Conservation (phyloP, 2,113 vertebrate genomes). For the Myanophis thanlyinensis region DNA sequence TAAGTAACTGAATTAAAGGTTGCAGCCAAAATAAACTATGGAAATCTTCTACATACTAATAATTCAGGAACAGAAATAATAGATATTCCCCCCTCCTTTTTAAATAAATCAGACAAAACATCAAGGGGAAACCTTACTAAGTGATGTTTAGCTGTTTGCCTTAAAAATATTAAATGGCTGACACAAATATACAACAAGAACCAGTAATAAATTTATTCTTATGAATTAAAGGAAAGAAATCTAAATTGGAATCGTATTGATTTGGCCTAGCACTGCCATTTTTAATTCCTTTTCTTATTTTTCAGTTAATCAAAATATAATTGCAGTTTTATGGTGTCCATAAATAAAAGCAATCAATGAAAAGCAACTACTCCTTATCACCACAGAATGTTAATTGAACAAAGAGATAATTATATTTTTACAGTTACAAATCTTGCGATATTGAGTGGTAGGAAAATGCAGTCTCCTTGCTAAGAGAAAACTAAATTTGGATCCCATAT, state of each 20-base stretch:
- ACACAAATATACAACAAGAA: not conserved
- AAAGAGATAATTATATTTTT: not conserved
- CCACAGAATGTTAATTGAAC: not conserved
- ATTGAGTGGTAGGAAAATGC: not conserved
- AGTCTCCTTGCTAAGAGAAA: not conserved
- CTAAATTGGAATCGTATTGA: not conserved
- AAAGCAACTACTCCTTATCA: not conserved
- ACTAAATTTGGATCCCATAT: not conserved
- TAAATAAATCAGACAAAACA: not conserved
- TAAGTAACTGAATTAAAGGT: not conserved
- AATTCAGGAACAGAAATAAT: not conserved
- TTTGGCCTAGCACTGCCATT: not conserved
- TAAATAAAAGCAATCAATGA: not conserved
- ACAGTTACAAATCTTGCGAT: not conserved
- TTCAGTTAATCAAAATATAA: not conserved
- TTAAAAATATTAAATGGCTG: not conserved
- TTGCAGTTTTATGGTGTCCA: not conserved
- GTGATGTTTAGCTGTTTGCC: not conserved
- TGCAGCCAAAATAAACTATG: not conserved
- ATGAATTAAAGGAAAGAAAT: not conserved
- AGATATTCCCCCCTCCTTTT: not conserved
- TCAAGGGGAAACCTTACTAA: not conserved
- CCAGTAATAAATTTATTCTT: not conserved
- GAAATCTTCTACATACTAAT: not conserved
- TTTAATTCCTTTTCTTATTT: not conserved